A percentile compares a stretch with the other conserved stretches of the same genome.
phyloP scores from a whole-genome alignment of 2,797 vertebrate genomes.

The Melanotaenia boesemani region DNA sequence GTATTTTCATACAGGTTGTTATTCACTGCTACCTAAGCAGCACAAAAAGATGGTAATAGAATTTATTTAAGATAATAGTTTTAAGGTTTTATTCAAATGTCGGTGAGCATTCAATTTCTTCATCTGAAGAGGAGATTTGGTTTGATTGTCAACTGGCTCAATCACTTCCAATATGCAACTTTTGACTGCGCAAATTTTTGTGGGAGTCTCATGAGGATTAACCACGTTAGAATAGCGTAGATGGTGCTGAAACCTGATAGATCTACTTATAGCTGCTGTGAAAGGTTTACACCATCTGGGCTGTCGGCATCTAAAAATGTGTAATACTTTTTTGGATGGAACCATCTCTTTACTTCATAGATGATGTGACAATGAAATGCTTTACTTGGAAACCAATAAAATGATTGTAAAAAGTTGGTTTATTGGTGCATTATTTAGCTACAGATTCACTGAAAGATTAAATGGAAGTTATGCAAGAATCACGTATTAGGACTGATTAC shows the following conservation, averaged over 20 bases:
- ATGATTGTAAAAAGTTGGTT: too few species aligned
- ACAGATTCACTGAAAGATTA: too few species aligned
- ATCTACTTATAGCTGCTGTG: conserved; percentile 73
- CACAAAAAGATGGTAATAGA: conserved; percentile 4
- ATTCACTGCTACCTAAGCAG: conserved; percentile 11
- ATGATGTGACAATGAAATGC: conserved; percentile 71
- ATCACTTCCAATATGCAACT: conserved; percentile 35
- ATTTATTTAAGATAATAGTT: not conserved
- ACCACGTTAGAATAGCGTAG: conserved; percentile 20
- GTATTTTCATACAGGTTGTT: conserved; percentile 59
- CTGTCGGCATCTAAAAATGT: conserved; percentile 26
- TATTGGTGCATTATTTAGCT: too few species aligned
- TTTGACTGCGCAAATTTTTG: conserved; percentile 4
- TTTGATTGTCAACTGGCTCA: conserved; percentile 5
- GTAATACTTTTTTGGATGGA: conserved; percentile 21
- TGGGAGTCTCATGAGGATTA: conserved; percentile 10
- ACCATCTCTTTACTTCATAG: conserved; percentile 49
- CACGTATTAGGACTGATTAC: too few species aligned
- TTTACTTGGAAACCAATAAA: conserved; percentile 12
- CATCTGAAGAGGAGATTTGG: conserved; percentile 11
- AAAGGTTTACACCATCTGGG: conserved; percentile 39
- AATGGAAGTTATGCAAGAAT: too few species aligned
- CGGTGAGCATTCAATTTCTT: conserved; percentile 12
- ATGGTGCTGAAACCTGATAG: conserved; percentile 40
- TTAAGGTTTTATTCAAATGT: not conserved